Evolutionary conservation across 2,113 vertebrate species (phyloP).

Genomic region (Pseudolaguvia tuberculata): DNA sequence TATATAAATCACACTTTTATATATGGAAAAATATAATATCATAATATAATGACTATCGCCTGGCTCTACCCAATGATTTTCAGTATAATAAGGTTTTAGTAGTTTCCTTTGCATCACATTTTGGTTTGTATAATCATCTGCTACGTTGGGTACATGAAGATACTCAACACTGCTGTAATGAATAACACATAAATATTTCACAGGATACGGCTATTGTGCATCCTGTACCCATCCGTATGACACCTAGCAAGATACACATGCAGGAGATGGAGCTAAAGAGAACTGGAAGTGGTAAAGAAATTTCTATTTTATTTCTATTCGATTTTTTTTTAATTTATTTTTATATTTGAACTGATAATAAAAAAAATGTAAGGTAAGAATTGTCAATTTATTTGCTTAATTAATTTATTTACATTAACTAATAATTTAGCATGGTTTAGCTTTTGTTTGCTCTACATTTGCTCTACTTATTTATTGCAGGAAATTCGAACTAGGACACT

Average conservation of each 20-base stretch:
- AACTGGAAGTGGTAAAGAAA: conserved; percentile 84
- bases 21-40: too few relatives aligned
- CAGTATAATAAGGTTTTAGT: not conserved
- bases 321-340: too few relatives aligned
- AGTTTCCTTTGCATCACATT: not conserved
- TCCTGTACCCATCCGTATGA: conserved; percentile 97
- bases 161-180: not conserved
- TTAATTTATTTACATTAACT: too few relatives aligned
- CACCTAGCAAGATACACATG: conserved; percentile 99
- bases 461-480: too few relatives aligned
- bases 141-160: not conserved
- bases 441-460: too few relatives aligned
- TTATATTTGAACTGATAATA: too few relatives aligned
- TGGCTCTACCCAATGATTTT: not conserved
- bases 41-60: not conserved
- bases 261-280: conserved; percentile 99
- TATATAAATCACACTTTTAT: not conserved
- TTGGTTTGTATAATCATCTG: not conserved
- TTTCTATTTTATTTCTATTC: not conserved
- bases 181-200: conserved; percentile 11
- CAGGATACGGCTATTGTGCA: conserved; percentile 98
- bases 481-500: too few relatives aligned
- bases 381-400: too few relatives aligned
- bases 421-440: too few relatives aligned
- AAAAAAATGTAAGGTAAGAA: too few relatives aligned